Conservation (phyloP, 2,113 vertebrate species). For the Silurus glanis region DNA sequence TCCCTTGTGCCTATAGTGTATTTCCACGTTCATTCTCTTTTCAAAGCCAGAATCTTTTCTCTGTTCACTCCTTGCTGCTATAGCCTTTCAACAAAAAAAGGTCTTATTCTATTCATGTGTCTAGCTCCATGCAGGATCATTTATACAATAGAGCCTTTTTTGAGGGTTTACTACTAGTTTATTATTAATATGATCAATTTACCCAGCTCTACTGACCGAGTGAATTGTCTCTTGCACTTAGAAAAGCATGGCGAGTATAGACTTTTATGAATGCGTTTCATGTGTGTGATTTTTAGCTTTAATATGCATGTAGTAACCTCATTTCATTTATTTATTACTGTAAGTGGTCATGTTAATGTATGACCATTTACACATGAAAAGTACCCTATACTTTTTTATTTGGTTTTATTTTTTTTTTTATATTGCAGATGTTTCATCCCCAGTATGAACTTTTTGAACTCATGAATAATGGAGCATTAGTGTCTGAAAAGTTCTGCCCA, state of each 20-base stretch:
- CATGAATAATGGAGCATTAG: not conserved
- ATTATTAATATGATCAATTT: constrained; percentile 35
- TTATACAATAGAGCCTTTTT: constrained; percentile 28
- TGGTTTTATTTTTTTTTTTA: too few species aligned
- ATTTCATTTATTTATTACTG: not conserved
- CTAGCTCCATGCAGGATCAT: not conserved
- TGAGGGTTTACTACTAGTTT: constrained; percentile 10
- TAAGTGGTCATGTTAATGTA: not conserved
- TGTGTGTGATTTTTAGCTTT: not conserved
- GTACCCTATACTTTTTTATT: not conserved
- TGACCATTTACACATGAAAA: not conserved
- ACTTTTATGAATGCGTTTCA: constrained; percentile 4
- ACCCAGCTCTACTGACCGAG: not conserved
- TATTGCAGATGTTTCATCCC: not conserved
- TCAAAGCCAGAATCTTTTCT: not conserved
- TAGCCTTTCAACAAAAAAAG: not conserved
- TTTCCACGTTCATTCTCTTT: not conserved
- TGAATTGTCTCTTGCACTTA: constrained; percentile 14
- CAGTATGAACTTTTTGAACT: not conserved
- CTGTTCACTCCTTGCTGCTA: not conserved
- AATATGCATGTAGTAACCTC: not conserved
- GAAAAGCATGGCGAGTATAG: not conserved
- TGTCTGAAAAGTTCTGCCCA: not conserved
- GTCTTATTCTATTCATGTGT: constrained; percentile 26
- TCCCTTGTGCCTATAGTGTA: not conserved